Evolutionary conservation across 1,140 invertebrate species (phyloP).

Genomic region (Microplitis demolitor): DNA sequence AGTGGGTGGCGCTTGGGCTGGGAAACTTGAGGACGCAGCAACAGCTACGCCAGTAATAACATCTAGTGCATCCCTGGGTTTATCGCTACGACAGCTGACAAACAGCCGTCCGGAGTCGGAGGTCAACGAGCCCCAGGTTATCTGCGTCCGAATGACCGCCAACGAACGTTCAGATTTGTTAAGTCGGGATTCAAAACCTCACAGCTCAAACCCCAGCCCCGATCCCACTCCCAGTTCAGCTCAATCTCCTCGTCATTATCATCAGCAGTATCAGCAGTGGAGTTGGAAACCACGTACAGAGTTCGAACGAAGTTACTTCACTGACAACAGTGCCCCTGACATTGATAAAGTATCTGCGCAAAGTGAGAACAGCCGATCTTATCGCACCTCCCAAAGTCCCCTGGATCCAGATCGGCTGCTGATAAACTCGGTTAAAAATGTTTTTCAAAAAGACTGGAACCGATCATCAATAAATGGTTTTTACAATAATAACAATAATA

Average conservation of each 20-base stretch:
- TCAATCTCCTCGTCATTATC: no score
- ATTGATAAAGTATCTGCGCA: not conserved
- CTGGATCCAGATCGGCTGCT: no score
- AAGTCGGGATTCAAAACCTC: no score
- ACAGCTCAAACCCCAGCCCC: no score
- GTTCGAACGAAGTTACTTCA: conserved; percentile 52
- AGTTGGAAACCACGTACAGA: conserved; percentile 50
- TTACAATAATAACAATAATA: no score
- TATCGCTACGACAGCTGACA: conserved; percentile 9
- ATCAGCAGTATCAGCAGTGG: not conserved
- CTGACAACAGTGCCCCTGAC: conserved; percentile 18
- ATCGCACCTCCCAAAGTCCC: not conserved
- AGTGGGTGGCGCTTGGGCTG: conserved; percentile 6
- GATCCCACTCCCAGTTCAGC: no score
- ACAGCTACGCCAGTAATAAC: conserved; percentile 18
- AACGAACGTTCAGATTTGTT: no score
- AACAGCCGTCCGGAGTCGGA: conserved; percentile 34
- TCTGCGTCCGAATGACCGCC: no score
- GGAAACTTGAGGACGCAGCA: conserved; percentile 24
- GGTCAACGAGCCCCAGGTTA: no score
- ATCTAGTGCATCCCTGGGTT: conserved; percentile 14
- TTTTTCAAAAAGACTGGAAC: no score
- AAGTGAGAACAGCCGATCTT: not conserved
- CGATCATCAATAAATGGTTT: no score
- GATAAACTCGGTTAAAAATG: no score